Base-by-base conservation (phyloP, 2,113 vertebrate species). In the Malaclemys terrapin region DNA sequence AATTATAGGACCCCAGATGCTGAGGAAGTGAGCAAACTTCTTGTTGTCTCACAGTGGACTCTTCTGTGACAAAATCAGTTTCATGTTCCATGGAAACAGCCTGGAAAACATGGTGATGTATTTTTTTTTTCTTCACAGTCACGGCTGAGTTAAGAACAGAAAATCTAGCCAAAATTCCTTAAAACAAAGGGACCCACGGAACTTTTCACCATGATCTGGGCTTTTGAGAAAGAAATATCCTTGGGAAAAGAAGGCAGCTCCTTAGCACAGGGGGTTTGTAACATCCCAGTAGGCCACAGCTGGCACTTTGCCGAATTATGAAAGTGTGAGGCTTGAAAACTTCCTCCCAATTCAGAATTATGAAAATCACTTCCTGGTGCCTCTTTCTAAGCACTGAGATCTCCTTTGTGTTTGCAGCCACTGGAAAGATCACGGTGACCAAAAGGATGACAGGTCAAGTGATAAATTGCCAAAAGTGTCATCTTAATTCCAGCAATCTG, bases 21-120 rank as follows among this genome's bases (percentile, higher is more conserved):
- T 49, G 42, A 87, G 94, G 92, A 96, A 96, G 95, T 89, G 93
- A 97, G 38, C 47, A 89, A 88, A 90, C 97, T 96, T 95, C 94
- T 97, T 96, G 85, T 91, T 38, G 27, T 94, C 93, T 95, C 10
- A 4, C 91, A 20, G 22, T 52, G 38, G 96, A 62, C 94, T 85
- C 89, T 14, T 95, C 87, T 96, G 29, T 93, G 57, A 83, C 27
- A 87, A 87, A 96, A 89, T 90, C 87, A 90, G 93, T 93, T 95
- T 97, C 93, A 12, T 49, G 49, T 97, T 95, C 95, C 96, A 88
- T 97, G 96, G 95, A 98, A 97, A 94, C 95, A 94, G 94, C 75
- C 50, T 95, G 92, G 93, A 97, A 96, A 98, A 94, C 91, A 91
- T 62, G 49, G 31, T 96, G 29, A 62, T 75, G n/a, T 42, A 10